A percentile compares a stretch with the other conserved stretches of the same genome.
Conservation (phyloP, 2,888 invertebrate species). For the Trichopoda pennipes region DNA sequence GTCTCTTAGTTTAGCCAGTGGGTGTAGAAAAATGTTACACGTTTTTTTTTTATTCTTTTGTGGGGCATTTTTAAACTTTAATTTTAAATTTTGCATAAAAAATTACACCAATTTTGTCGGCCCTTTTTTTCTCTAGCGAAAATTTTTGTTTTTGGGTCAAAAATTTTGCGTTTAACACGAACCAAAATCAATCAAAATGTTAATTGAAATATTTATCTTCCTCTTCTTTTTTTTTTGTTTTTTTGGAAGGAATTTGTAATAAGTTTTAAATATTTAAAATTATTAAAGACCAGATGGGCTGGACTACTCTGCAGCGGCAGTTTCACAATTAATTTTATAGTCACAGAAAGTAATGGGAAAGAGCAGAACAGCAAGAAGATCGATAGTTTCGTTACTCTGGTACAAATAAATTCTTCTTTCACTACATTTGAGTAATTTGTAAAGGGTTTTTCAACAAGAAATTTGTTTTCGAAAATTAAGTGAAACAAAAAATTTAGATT, state of each 20-base stretch:
- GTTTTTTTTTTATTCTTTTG: background rate
- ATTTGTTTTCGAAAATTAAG: no score
- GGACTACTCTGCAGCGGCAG: background rate
- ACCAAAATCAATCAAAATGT: constrained; percentile 37
- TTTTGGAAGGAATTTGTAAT: background rate
- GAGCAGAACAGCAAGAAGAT: no score
- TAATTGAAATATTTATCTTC: constrained; percentile 16
- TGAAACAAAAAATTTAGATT: no score
- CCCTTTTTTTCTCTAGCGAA: background rate
- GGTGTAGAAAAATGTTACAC: constrained; percentile 35
- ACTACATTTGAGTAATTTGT: no score
- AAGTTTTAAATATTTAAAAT: background rate
- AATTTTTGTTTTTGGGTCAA: constrained; percentile 1
- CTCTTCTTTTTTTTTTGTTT: background rate
- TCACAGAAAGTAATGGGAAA: no score
- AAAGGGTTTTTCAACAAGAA: no score
- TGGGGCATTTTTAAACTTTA: background rate
- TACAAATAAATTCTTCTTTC: no score
- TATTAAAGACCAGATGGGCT: background rate
- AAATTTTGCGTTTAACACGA: background rate
- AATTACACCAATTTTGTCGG: constrained; percentile 10
- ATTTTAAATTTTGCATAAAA: constrained; percentile 11
- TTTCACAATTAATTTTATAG: no score
- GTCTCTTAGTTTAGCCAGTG: constrained; percentile 35
- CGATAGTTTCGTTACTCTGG: no score